Base-by-base conservation (phyloP, 1,140 invertebrate species). In the Apis laboriosa region DNA sequence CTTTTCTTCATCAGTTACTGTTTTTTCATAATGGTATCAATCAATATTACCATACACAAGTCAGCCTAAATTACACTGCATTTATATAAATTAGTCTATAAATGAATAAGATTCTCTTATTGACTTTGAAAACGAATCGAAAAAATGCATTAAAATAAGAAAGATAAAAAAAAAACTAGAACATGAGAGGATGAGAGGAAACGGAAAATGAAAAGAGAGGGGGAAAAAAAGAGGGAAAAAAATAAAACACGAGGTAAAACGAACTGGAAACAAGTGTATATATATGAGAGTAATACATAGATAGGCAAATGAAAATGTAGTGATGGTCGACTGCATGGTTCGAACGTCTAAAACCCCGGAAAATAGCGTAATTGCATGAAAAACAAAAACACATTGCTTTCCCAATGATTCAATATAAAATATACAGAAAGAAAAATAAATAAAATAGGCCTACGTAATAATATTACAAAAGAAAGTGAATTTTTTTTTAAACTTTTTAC, bases 271-370 rank as follows among this genome's bases (percentile, higher is more conserved):
- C 51, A 56, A 21, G 71, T n/a, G 24, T 34, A 53, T 72, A 53
- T 72, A 24, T 56, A 61, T 72, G 72, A 28, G 43, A 28, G 60
- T 7, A 51, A 28, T 63, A 72, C 71, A 56, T 72, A 24, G 53
- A 56, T 56, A 56, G 61, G 76, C 73, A 89, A 90, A 90, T 89
- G 86, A 89, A 89, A 88, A 89, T 88, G 88, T 86, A 88, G 80
- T 78, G 73, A 55, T 64, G 68, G 74, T 74, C 73, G 81, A 64
- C 79, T 70, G 82, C 43, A 43, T 61, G 76, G 68, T 58, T 81
- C 80, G 85, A 49, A 66, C 61, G 76, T 79, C 72, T 76, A 79
- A 87, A 89, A 83, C 73, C 76, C 58, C 34, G 76, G 72, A 86
- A 90, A 87, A 88, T 86, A 88, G 84, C 68, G 84, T 73, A 84